Evolutionary conservation across 2,888 invertebrate species (phyloP), one percentile per base, ranked within the genome.

Genomic region (Scrobipalpa costella): DNA sequence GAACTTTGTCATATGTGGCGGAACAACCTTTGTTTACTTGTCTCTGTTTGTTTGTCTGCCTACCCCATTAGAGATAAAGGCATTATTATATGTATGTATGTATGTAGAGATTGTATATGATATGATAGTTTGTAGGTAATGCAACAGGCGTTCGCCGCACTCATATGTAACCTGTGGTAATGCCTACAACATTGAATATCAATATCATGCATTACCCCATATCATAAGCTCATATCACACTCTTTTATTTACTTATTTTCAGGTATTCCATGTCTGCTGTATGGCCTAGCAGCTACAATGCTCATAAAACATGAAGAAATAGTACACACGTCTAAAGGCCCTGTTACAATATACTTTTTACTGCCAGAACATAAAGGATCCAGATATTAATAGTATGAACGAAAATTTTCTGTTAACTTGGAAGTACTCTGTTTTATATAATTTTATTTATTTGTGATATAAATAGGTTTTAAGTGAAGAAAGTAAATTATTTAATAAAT

Each of bases 211-310:
- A 27, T 27, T 27, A 27, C 27, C 27, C 27, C 27, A 27, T 27
- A 27, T 27, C 27, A 27, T 5, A 27, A 27, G 27, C 27, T 5
- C 27, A 27, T 27, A 27, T 27, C 2, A 27, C 27, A 27, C 2
- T 27, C 27, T 27, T 27, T 5, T 17, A 5, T 50, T 9, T 21
- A 6, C 19, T 19, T 38, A 13, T 27, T 85, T 92, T 44, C 84
- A 98, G 98, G 98, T 76, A 93, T 98, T 71, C 98, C 98, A 57
- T 96, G 97, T 80, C 85, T 98, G 64, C 94, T 97, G 62, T 99
- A 99, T 90, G 98, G 99, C 57, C 82, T 98, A 61, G 97, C 97
- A 38, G 98, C 98, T 21, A 95, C 94, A 62, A 94, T 94, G 73
- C 86, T 98, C 66, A 97, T 98, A 67, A 94, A 89, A 69, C 96